A percentile compares a stretch with the other conserved stretches of the same genome.
Evolutionary conservation across 2,113 vertebrate genomes (phyloP).

Genomic region (Caranx melampygus): DNA sequence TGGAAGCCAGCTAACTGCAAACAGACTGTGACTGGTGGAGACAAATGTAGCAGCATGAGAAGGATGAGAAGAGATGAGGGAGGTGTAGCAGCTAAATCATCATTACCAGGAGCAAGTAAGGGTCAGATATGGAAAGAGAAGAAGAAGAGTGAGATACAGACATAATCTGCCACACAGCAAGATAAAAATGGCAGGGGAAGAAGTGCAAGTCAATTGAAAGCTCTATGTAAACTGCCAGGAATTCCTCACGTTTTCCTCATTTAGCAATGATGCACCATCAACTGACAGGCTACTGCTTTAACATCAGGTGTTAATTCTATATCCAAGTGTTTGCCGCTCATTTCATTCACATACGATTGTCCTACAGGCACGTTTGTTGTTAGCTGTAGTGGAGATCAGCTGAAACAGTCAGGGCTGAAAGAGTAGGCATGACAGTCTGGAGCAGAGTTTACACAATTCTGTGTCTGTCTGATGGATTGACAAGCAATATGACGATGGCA

Average conservation of each 20-base stretch:
- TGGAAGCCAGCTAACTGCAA: slow-evolving; percentile 26
- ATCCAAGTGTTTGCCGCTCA: slow-evolving; percentile 41
- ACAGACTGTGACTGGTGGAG: slow-evolving; percentile 43
- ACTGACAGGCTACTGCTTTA: slow-evolving; percentile 28
- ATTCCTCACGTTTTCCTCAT: slow-evolving; percentile 41
- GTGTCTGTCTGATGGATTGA: slow-evolving; percentile 42
- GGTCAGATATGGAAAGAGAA: slow-evolving; percentile 12
- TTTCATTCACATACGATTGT: slow-evolving; percentile 21
- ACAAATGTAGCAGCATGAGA: slow-evolving; percentile 49
- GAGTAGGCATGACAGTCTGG: not conserved
- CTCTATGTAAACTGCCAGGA: slow-evolving; percentile 40
- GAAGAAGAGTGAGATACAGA: not conserved
- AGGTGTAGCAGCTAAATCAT: slow-evolving; percentile 35
- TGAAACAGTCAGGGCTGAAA: not conserved
- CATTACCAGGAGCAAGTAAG: slow-evolving; percentile 32
- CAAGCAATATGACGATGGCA: slow-evolving; percentile 59
- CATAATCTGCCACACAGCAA: not conserved
- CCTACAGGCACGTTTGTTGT: slow-evolving; percentile 23
- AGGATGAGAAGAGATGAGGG: slow-evolving; percentile 13
- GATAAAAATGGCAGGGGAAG: slow-evolving; percentile 23
- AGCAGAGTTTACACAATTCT: slow-evolving; percentile 21
- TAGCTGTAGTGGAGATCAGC: slow-evolving; percentile 19
- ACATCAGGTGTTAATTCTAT: slow-evolving; percentile 27
- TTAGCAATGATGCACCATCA: slow-evolving; percentile 43
- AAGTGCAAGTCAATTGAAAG: slow-evolving; percentile 2